Conservation (phyloP, 2,797 vertebrate species). For the Danio choprae region DNA sequence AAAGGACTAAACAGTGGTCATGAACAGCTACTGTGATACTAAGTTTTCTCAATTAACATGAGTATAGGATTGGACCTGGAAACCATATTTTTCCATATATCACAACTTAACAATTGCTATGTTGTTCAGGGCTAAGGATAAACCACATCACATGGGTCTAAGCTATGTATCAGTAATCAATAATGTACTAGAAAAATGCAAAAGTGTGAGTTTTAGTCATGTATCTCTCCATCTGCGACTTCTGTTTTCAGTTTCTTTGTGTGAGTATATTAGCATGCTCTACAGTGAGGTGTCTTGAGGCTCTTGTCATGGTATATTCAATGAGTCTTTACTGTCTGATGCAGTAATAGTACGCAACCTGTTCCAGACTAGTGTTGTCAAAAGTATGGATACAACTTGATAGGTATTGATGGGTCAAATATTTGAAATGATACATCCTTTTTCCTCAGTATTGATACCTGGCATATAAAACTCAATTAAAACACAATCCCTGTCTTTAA, state of each 20-base stretch:
- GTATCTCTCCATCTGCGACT: conserved; percentile 40
- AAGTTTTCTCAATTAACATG: too few relatives aligned
- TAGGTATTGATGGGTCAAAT: too few relatives aligned
- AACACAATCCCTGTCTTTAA: too few relatives aligned
- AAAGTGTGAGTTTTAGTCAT: conserved; percentile 17
- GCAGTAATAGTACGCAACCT: conserved; percentile 58
- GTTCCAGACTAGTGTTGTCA: neutral
- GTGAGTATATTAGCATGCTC: conserved; percentile 11
- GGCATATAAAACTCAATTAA: too few relatives aligned
- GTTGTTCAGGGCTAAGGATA: neutral
- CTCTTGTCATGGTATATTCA: neutral
- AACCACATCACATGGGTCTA: neutral
- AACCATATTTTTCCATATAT: too few relatives aligned
- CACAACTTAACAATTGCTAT: too few relatives aligned
- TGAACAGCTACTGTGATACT: too few relatives aligned
- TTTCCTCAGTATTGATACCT: too few relatives aligned
- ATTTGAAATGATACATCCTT: too few relatives aligned
- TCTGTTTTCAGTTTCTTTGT: conserved; percentile 26
- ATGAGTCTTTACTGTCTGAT: conserved; percentile 10
- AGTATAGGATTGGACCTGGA: too few relatives aligned
- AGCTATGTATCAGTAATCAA: neutral
- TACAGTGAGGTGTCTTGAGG: neutral
- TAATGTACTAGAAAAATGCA: conserved; percentile 14
- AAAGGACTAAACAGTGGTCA: too few relatives aligned
- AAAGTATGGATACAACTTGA: too few relatives aligned